Percentiles rank a stretch among this genome's conserved stretches.
These are phyloP conservation scores for Drosophila carrolli DNA, from an alignment of 1,140 invertebrate species.

Conservation along the genomic window DNA sequence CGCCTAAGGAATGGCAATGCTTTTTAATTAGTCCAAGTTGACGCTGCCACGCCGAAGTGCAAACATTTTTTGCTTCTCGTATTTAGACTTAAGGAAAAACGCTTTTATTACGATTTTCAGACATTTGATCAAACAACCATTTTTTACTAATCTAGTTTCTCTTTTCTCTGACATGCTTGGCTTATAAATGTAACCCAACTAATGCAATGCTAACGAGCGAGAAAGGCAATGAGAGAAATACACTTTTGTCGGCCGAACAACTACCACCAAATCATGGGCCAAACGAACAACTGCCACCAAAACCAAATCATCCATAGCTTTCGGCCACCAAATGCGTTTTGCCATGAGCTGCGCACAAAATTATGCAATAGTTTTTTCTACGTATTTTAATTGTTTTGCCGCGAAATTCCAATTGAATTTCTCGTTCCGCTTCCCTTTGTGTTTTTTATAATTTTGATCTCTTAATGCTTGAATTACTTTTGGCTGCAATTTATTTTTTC, in stretches of 20 bases:
- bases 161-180: slow-evolving; percentile 84
- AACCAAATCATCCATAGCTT: slow-evolving; percentile 37
- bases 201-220: slow-evolving; percentile 73
- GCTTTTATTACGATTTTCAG: slow-evolving; percentile 30
- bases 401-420: slow-evolving; percentile 67
- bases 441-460: slow-evolving; percentile 67
- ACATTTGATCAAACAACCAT: slow-evolving; percentile 55
- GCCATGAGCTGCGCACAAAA: slow-evolving; percentile 61
- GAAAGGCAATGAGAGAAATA: slow-evolving; percentile 38
- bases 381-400: slow-evolving; percentile 36
- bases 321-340: slow-evolving; percentile 58
- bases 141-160: slow-evolving; percentile 84
- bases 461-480: slow-evolving; percentile 76
- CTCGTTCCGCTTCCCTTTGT: slow-evolving; percentile 30
- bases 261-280: slow-evolving; percentile 14
- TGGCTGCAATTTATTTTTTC: slow-evolving; percentile 66
- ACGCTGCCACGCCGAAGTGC: not conserved
- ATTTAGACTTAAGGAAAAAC: slow-evolving; percentile 39
- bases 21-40: slow-evolving; percentile 50
- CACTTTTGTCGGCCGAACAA: slow-evolving; percentile 9
- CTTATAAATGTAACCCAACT: slow-evolving; percentile 76
- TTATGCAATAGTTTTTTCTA: slow-evolving; percentile 70
- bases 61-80: not conserved
- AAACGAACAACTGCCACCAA: slow-evolving; percentile 21
- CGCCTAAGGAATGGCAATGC: slow-evolving; percentile 17